These are phyloP conservation scores for Thamnophis sirtalis DNA, from an alignment of 2,113 vertebrate genomes.

Conservation along the genomic window DNA sequence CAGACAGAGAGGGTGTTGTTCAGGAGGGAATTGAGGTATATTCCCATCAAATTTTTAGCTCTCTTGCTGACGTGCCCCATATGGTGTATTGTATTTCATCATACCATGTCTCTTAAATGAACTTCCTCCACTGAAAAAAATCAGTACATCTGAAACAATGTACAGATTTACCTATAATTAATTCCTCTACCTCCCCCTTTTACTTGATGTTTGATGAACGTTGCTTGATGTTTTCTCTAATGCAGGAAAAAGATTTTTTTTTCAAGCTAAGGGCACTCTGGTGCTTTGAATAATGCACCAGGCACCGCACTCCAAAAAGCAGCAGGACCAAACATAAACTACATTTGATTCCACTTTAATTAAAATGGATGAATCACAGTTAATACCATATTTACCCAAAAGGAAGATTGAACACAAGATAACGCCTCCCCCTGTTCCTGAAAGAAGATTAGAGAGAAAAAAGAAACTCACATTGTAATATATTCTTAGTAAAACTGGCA, in stretches of 20 bases:
- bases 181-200: background rate
- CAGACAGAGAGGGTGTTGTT: background rate
- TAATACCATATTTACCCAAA: background rate
- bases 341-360: background rate
- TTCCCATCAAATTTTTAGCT: background rate
- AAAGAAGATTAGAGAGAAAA: background rate
- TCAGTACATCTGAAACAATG: background rate
- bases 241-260: background rate
- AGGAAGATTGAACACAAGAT: background rate
- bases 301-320: background rate
- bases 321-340: background rate
- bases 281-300: background rate
- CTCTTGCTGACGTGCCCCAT: background rate
- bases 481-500: background rate
- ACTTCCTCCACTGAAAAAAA: background rate
- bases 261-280: background rate
- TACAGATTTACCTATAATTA: background rate
- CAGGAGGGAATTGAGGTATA: background rate
- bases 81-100: background rate
- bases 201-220: background rate
- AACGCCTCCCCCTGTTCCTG: background rate
- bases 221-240: background rate
- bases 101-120: background rate
- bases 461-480: background rate
- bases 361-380: background rate